Base-by-base conservation (phyloP, 2,888 invertebrate genomes). In the Noctua fimbriata region DNA sequence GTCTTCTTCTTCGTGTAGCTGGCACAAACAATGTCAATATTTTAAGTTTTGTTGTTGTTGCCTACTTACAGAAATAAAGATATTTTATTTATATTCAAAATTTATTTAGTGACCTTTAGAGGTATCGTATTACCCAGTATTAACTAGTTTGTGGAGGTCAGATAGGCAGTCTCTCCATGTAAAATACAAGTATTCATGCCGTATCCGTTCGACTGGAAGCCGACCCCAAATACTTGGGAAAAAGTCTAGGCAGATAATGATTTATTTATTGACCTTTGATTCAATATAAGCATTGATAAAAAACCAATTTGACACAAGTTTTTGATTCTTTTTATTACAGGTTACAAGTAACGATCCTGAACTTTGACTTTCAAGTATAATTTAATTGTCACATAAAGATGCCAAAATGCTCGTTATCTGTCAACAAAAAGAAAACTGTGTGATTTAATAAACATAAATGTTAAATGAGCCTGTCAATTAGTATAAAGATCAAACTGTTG, bases 361-460 rank as follows among this genome's bases (percentile, higher is more conserved):
- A 77, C 78, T 77, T 77, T 66, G 49, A 58, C 21, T n/a, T 80
- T 83, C 32, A 60, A 67, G 49, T 16, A 28, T 21, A 63, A 63
- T 67, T 60, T 67, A 44, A 66, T 67, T 28, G 49, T 49, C 41
- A 2, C 58, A 67, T 78, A 67, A 60, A 83, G 9, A 80, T 76
- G 44, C 12, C 24, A 76, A 47, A 76, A 52, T 18, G 21, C 44
- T 55, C 83, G 49, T 80, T 77, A 80, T 52, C 41, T 80, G 58
- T 36, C 83, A 44, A 18, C 36, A 60, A 60, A 78, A 41, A n/a
- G n/a, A 82, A 36, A 78, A 83, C 49, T 58, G 47, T 47, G 49
- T 32, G 79, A 79, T 84, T 84, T 52, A 83, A 80, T 78, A 60
- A 83, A 78, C 67, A 52, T 52, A n/a, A 60, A 78, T 44, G 66